Percentiles rank a stretch among this genome's conserved stretches.
These are phyloP conservation scores for Tetrax tetrax DNA, from an alignment of 2,113 vertebrate species.

Conservation along the genomic window DNA sequence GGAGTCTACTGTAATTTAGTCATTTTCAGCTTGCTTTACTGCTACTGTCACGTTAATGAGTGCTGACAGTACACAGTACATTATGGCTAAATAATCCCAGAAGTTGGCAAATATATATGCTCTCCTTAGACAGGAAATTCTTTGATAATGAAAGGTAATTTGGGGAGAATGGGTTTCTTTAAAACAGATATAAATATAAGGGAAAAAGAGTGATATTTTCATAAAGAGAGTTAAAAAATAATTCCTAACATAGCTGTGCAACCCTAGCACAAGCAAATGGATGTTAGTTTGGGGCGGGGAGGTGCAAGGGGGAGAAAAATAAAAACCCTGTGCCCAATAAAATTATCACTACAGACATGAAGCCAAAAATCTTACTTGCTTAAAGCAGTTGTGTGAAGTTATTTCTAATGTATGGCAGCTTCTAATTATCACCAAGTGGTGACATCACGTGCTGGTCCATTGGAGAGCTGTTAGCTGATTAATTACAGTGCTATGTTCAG, in stretches of 20 bases:
- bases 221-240: constrained; percentile 31
- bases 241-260: not conserved
- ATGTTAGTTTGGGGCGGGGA: not conserved
- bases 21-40: constrained; percentile 64
- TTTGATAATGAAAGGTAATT: constrained; percentile 57
- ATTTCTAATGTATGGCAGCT: constrained; percentile 35
- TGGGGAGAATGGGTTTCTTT: constrained; percentile 44
- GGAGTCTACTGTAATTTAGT: constrained; percentile 56
- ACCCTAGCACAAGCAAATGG: not conserved
- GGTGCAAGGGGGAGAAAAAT: too few relatives aligned
- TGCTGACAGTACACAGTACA: constrained; percentile 52
- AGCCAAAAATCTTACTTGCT: constrained; percentile 22
- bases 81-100: constrained; percentile 58
- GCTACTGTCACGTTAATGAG: constrained; percentile 53
- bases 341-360: not conserved
- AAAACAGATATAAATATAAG: constrained; percentile 34
- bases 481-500: constrained; percentile 58
- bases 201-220: constrained; percentile 1
- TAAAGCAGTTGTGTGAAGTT: constrained; percentile 15
- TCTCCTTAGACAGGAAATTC: constrained; percentile 55
- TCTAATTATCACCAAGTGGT: constrained; percentile 65
- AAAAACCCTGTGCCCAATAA: not conserved
- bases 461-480: constrained; percentile 65
- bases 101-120: constrained; percentile 31
- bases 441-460: constrained; percentile 45